phyloP scores from a whole-genome alignment of 2,888 invertebrate genomes.

The Leptopterna dolabrata region DNA sequence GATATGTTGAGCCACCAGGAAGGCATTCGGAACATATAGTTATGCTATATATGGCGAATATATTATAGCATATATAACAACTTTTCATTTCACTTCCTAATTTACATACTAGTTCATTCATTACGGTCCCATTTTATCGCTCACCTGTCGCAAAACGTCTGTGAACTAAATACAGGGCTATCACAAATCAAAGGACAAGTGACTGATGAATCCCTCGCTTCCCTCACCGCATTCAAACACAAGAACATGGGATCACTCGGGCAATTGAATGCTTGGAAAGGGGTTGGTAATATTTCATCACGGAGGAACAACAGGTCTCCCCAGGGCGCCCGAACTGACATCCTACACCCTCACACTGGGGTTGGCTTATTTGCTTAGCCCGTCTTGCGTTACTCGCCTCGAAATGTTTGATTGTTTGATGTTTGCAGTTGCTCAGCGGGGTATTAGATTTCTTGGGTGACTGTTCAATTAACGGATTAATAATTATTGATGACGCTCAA shows the following conservation, averaged over 20 bases:
- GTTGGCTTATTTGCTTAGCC: neutral
- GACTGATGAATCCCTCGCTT: neutral
- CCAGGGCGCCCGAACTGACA: neutral
- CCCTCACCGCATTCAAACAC: neutral
- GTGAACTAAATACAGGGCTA: no score
- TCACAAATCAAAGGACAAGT: neutral
- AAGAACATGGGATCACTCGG: neutral
- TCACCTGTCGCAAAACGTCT: no score
- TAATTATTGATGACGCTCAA: neutral
- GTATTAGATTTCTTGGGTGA: neutral
- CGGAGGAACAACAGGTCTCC: neutral
- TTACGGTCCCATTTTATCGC: no score
- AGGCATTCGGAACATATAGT: no score
- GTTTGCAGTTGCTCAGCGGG: neutral
- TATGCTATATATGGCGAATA: no score
- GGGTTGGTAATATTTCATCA: conserved; percentile 6
- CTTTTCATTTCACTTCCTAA: no score
- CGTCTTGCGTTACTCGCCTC: neutral
- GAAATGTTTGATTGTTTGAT: neutral
- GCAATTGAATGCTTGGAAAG: conserved; percentile 3
- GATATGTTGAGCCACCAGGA: no score
- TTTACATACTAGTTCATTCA: no score
- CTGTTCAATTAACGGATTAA: neutral
- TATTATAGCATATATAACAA: no score
- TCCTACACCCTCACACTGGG: neutral